Evolutionary conservation across 2,797 vertebrate genomes (phyloP), one percentile per base, ranked within the genome.

Genomic region (Hydrocynus forskahlii): DNA sequence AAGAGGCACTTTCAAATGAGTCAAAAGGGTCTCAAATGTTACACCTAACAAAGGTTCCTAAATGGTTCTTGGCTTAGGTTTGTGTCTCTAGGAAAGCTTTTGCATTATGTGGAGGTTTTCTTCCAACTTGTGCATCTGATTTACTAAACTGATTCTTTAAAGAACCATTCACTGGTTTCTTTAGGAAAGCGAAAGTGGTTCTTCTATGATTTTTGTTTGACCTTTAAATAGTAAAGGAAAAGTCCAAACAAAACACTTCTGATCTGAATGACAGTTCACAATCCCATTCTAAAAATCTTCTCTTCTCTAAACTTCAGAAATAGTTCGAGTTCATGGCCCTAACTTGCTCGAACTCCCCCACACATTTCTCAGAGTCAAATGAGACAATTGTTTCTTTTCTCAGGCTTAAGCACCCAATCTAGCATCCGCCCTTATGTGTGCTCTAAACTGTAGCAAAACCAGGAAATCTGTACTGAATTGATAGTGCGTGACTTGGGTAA

Each of bases 391-490:
- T 77, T 78, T 68, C 66, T 59, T 80, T 50, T 78, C 25, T 40
- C 43, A 43, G 25, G 55, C 35, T 77, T 52, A 73, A 76, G 23
- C 21, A 63, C 63, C 23, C 43, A 62, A 59, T 76, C 66, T 71
- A 29, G 17, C 73, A 43, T 69, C 2, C 45, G 50, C 14, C 48
- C 43, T 21, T 67, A 74, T 52, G 48, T 38, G 54, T 69, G 73
- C 67, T 66, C 75, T 70, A 29, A 81, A 84, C 81, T 87, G 43
- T 50, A 81, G 74, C 48, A 48, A 80, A 70, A 76, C 45, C 72
- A 55, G 75, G 74, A 84, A 83, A 85, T 68, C 68, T 3, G 59
- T 78, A 89, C 89, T 93, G 88, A 90, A 89, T 91, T 92, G 77
- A 93, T 91, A 50, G 85, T 87, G 64, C 76, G n/a, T 74, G 88